phyloP scores from a whole-genome alignment of 2,797 vertebrate species.

The Hylomyscus alleni region DNA sequence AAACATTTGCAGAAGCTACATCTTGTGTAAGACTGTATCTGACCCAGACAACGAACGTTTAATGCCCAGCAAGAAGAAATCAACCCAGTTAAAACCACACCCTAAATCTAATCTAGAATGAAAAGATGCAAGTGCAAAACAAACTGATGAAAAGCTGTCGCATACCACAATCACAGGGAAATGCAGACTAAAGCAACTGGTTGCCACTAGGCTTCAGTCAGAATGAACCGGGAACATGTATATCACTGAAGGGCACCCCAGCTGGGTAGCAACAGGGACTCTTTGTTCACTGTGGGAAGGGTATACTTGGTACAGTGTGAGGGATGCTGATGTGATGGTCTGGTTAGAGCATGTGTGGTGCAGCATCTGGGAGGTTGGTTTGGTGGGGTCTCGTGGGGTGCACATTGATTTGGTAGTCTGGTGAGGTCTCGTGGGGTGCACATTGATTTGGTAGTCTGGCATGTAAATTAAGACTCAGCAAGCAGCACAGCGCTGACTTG shows the following conservation, averaged over 20 bases:
- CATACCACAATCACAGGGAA: not conserved
- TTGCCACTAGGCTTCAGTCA: not conserved
- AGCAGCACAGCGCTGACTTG: too few species aligned
- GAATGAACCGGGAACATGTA: too few species aligned
- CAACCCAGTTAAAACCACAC: not conserved
- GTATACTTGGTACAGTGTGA: too few species aligned
- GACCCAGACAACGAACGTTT: not conserved
- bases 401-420: not conserved
- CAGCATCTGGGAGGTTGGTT: not conserved
- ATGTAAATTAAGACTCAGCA: not conserved
- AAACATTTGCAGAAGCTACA: not conserved
- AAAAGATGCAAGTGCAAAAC: not conserved
- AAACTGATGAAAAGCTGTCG: not conserved
- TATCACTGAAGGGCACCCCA: not conserved
- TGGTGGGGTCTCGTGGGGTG: not conserved
- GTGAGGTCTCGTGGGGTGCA: not conserved
- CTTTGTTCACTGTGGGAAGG: not conserved
- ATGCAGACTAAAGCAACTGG: not conserved
- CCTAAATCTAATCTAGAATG: not conserved
- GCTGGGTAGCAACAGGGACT: too few species aligned
- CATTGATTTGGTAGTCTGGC: not conserved
- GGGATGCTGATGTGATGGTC: not conserved
- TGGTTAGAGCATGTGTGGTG: too few species aligned
- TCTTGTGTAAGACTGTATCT: not conserved
- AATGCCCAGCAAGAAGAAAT: not conserved